phyloP scores from a whole-genome alignment of 2,797 vertebrate genomes.

The Trachurus trachurus region DNA sequence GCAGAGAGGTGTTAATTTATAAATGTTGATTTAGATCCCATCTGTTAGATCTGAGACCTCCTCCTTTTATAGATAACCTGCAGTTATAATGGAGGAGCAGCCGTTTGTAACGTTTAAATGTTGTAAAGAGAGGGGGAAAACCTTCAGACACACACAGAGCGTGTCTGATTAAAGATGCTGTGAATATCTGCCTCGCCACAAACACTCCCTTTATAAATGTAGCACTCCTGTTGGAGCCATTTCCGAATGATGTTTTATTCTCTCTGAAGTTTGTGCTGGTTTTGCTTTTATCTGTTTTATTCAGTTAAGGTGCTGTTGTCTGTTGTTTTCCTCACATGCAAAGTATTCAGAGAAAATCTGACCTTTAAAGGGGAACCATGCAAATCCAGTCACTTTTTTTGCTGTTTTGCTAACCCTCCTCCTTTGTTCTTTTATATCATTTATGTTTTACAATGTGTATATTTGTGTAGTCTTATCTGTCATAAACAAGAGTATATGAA shows the following conservation, averaged over 20 bases:
- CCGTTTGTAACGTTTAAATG: background rate
- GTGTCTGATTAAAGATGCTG: background rate
- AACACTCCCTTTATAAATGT: background rate
- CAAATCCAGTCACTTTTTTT: too few relatives aligned
- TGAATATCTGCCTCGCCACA: background rate
- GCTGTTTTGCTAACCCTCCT: too few relatives aligned
- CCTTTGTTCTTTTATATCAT: too few relatives aligned
- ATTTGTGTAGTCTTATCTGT: too few relatives aligned
- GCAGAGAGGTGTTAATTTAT: background rate
- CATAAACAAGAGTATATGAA: too few relatives aligned
- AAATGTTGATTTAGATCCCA: background rate
- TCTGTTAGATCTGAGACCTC: background rate
- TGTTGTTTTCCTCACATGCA: background rate
- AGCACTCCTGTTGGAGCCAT: background rate
- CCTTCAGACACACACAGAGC: too few relatives aligned
- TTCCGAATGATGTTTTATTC: background rate
- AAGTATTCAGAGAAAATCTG: too few relatives aligned
- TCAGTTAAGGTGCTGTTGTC: background rate
- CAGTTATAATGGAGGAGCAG: background rate
- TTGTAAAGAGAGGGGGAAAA: background rate
- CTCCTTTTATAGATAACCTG: background rate
- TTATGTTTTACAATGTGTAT: too few relatives aligned
- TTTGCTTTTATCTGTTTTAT: constrained; percentile 2
- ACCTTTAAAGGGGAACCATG: too few relatives aligned
- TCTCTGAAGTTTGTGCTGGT: background rate